Evolutionary conservation across 2,888 invertebrate genomes (phyloP).

Genomic region (Epinotia demarniana): DNA sequence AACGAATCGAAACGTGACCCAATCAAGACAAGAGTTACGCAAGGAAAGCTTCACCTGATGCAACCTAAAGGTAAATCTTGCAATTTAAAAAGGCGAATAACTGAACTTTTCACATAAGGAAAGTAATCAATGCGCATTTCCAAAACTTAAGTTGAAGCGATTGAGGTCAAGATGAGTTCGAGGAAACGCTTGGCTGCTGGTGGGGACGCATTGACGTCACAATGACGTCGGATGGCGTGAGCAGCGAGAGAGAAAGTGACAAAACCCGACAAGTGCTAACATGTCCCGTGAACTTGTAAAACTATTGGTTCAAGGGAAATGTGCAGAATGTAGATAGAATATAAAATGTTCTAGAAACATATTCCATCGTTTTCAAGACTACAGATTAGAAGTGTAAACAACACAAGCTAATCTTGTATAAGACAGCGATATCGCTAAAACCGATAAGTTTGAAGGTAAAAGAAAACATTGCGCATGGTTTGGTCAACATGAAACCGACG

Average conservation of each 20-base stretch:
- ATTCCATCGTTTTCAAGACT: constrained; percentile 21
- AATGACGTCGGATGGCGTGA: constrained; percentile 73
- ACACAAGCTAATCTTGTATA: constrained; percentile 33
- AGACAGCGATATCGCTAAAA: constrained; percentile 29
- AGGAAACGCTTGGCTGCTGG: constrained; percentile 59
- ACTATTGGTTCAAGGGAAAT: not conserved
- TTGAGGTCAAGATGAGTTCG: constrained; percentile 61
- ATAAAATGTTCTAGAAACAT: constrained; percentile 1
- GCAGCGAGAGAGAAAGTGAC: constrained; percentile 55
- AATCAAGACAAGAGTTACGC: constrained; percentile 29
- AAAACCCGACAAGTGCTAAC: constrained; percentile 30
- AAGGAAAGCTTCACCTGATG: constrained; percentile 38
- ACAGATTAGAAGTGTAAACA: constrained; percentile 34
- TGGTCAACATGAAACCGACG: constrained; percentile 20
- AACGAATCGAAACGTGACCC: constrained; percentile 27
- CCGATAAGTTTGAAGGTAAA: constrained; percentile 43
- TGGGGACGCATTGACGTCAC: constrained; percentile 63
- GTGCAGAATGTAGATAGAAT: not conserved
- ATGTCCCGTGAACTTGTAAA: constrained; percentile 20
- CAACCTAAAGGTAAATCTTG: constrained; percentile 35
- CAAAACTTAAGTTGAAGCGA: constrained; percentile 46
- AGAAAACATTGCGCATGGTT: constrained; percentile 38
- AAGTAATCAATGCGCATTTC: constrained; percentile 34
- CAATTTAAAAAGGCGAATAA: constrained; percentile 13
- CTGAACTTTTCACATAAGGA: constrained; percentile 40